Conservation (phyloP, 2,797 vertebrate genomes). For the Emys orbicularis region DNA sequence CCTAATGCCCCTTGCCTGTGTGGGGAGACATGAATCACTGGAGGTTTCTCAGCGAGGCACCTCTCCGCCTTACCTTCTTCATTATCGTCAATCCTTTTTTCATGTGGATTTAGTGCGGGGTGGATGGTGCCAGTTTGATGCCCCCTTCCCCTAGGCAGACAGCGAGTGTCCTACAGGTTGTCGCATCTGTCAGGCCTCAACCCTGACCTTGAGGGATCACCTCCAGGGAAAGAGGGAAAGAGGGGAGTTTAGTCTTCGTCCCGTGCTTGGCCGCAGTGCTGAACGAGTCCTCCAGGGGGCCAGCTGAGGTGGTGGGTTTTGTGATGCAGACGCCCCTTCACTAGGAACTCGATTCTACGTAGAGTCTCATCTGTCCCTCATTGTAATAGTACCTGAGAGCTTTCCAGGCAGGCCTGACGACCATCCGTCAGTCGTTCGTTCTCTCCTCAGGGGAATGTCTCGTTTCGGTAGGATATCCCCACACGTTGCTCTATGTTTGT, state of each 20-base stretch:
- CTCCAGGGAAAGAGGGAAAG: neutral
- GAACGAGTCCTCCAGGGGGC: too few relatives aligned
- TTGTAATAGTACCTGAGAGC: too few relatives aligned
- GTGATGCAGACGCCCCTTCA: too few relatives aligned
- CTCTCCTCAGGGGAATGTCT: too few relatives aligned
- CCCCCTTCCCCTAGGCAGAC: neutral
- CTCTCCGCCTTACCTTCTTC: neutral
- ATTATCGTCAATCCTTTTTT: neutral
- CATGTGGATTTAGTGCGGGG: neutral
- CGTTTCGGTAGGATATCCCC: too few relatives aligned
- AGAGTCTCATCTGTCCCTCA: too few relatives aligned
- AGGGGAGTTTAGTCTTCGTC: neutral
- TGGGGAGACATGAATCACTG: conserved; percentile 23
- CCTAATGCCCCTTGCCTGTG: conserved; percentile 57
- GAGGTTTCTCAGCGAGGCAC: neutral
- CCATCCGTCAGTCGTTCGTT: too few relatives aligned
- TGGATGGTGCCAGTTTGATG: neutral
- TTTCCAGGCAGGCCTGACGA: too few relatives aligned
- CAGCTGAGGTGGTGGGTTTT: too few relatives aligned
- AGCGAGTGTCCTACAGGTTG: neutral
- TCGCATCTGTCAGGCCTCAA: neutral
- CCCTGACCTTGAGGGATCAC: neutral
- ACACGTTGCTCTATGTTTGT: too few relatives aligned
- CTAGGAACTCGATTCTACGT: too few relatives aligned
- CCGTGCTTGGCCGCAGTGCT: neutral